phyloP scores from a whole-genome alignment of 2,888 invertebrate species.

The Chelonus formosanus region DNA sequence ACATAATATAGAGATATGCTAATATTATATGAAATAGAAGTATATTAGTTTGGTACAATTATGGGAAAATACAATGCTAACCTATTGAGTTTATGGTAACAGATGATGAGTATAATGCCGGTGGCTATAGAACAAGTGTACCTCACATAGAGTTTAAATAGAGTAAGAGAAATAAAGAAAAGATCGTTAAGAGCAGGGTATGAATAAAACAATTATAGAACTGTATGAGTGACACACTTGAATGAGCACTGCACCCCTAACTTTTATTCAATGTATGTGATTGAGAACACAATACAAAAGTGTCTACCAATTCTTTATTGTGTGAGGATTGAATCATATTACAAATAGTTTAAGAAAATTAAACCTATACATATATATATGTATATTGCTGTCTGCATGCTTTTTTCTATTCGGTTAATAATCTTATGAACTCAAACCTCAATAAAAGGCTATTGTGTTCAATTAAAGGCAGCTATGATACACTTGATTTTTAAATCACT shows the following conservation, averaged over 20 bases:
- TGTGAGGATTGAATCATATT: no score
- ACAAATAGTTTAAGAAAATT: no score
- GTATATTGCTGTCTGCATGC: no score
- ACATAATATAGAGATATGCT: no score
- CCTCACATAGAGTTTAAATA: conserved; percentile 57
- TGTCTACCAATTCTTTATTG: no score
- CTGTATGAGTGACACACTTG: conserved; percentile 58
- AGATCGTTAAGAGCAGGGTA: conserved; percentile 46
- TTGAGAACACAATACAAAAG: no score
- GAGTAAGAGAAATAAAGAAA: conserved; percentile 51
- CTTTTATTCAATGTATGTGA: conserved; percentile 40
- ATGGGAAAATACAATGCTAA: conserved; percentile 52
- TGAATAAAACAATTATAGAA: conserved; percentile 63
- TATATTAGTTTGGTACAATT: conserved; percentile 8
- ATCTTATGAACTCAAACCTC: no score
- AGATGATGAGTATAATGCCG: conserved; percentile 61
- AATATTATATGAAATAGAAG: not conserved
- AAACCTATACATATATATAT: no score
- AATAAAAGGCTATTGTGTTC: no score
- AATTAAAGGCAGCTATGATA: no score
- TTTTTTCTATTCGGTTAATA: no score
- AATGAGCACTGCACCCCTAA: conserved; percentile 55
- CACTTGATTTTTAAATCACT: no score
- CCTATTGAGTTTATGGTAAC: conserved; percentile 61
- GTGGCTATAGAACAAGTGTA: conserved; percentile 51